Percentiles rank a stretch among this genome's conserved stretches.
Conservation (phyloP, 1,140 invertebrate species). For the Trichonephila inaurata region DNA sequence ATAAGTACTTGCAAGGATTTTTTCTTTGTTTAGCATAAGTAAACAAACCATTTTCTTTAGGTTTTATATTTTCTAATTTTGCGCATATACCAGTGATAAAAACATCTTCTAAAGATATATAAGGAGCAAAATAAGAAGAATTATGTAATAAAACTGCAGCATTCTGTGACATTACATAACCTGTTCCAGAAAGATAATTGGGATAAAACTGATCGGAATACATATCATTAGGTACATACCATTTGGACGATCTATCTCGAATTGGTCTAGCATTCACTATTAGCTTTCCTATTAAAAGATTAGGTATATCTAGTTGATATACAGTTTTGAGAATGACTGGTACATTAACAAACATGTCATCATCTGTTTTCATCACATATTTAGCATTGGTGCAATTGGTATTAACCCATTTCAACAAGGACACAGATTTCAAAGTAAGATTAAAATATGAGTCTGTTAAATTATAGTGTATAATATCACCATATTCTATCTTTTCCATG, state of each 20-base stretch:
- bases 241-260: constrained; percentile 84
- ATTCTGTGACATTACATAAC: constrained; percentile 88
- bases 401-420: constrained; percentile 82
- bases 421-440: constrained; percentile 80
- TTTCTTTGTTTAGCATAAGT: constrained; percentile 43
- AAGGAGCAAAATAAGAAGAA: constrained; percentile 75
- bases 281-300: constrained; percentile 85
- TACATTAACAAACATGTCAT: constrained; percentile 83
- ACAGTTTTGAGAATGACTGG: constrained; percentile 81
- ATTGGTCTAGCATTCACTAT: constrained; percentile 92
- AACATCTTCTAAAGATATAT: constrained; percentile 82
- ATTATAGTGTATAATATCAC: constrained; percentile 78
- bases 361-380: constrained; percentile 83
- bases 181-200: constrained; percentile 91
- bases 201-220: constrained; percentile 88
- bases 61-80: constrained; percentile 17
- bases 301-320: background rate
- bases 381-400: constrained; percentile 85
- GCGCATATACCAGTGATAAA: constrained; percentile 81
- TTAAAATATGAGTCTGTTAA: constrained; percentile 80
- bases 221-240: constrained; percentile 87
- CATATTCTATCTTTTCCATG: constrained; percentile 70
- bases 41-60: constrained; percentile 33
- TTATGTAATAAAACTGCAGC: constrained; percentile 55
- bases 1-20: constrained; percentile 44